phyloP scores from a whole-genome alignment of 2,888 invertebrate species.

The Gisinianus flammeolus region DNA sequence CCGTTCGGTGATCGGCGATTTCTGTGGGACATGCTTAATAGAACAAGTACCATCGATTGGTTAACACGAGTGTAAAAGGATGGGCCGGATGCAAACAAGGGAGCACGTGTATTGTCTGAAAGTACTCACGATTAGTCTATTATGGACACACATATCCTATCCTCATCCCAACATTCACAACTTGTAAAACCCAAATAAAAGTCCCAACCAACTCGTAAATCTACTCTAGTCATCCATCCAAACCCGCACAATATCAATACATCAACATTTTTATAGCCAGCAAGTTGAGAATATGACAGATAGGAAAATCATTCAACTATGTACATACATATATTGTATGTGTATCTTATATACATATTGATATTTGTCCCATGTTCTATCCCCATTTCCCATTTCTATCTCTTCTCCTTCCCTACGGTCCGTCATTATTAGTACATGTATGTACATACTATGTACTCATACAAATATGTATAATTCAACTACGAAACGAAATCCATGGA shows the following conservation, averaged over 20 bases:
- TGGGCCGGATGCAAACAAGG: conserved; percentile 27
- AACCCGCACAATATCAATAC: neutral
- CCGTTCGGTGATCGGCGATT: neutral
- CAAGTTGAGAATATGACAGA: neutral
- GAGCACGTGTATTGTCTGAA: conserved; percentile 23
- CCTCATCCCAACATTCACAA: neutral
- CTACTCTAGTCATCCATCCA: neutral
- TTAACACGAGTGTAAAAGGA: conserved; percentile 32
- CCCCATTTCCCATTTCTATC: too few species aligned
- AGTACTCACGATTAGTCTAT: conserved; percentile 37
- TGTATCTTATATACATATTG: too few species aligned
- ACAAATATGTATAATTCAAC: neutral
- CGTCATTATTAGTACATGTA: neutral
- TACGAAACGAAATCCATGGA: too few species aligned
- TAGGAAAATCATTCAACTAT: too few species aligned
- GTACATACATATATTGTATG: too few species aligned
- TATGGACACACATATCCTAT: neutral
- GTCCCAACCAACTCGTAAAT: neutral
- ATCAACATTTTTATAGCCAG: neutral
- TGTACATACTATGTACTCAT: neutral
- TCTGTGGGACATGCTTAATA: conserved; percentile 7
- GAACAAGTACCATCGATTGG: conserved; percentile 31
- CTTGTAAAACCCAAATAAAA: neutral
- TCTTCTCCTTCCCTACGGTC: neutral
- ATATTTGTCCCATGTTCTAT: too few species aligned